Percentiles rank a stretch among this genome's conserved stretches.
Evolutionary conservation across 2,888 invertebrate species (phyloP).

Genomic region (Blastobasis lacticolella): DNA sequence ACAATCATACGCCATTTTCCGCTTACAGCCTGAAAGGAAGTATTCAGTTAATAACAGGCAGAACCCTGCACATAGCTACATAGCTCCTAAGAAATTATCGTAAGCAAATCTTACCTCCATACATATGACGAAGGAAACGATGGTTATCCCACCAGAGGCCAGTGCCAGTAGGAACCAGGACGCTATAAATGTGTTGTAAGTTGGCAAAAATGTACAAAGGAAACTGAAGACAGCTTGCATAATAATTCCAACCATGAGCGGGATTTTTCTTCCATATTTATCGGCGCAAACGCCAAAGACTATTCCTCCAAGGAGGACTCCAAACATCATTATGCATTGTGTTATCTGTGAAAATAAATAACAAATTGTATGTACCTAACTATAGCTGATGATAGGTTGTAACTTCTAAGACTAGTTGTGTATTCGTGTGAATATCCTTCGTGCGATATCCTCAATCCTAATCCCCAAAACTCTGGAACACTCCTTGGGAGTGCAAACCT

Average conservation of each 20-base stretch:
- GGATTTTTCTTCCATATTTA: slow-evolving; percentile 74
- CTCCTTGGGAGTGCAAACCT: too few relatives aligned
- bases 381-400: too few relatives aligned
- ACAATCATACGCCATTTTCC: slow-evolving; percentile 76
- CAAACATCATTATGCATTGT: slow-evolving; percentile 77
- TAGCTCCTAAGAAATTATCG: too few relatives aligned
- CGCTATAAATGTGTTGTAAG: slow-evolving; percentile 68
- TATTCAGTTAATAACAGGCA: not conserved
- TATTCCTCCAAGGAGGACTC: slow-evolving; percentile 76
- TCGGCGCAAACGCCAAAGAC: slow-evolving; percentile 76
- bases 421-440: too few relatives aligned
- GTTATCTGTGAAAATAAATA: slow-evolving; percentile 52
- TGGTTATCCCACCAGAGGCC: slow-evolving; percentile 76
- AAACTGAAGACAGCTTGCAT: slow-evolving; percentile 70
- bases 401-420: too few relatives aligned
- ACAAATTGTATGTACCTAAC: not conserved
- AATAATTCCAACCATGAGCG: slow-evolving; percentile 71
- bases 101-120: slow-evolving; percentile 59
- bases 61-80: too few relatives aligned
- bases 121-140: slow-evolving; percentile 79
- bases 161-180: slow-evolving; percentile 73
- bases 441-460: too few relatives aligned
- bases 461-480: too few relatives aligned
- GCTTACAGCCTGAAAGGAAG: slow-evolving; percentile 60
- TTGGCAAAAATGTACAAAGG: slow-evolving; percentile 66